Percentiles rank a stretch among this genome's conserved stretches.
These are phyloP conservation scores for Tupiocoris notatus DNA, from an alignment of 2,888 invertebrate species.

Conservation along the genomic window DNA sequence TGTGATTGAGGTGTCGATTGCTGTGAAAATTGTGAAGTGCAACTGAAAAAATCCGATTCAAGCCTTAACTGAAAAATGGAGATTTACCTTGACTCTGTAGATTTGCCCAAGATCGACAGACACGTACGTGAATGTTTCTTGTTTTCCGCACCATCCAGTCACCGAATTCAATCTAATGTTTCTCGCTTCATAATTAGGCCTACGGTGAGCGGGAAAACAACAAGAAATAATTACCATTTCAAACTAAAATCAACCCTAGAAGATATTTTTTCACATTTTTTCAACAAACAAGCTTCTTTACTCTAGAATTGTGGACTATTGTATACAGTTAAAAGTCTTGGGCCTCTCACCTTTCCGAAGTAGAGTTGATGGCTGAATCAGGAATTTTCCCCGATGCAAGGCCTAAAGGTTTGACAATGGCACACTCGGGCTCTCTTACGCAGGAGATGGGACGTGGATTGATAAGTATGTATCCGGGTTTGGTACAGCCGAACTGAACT, in stretches of 20 bases:
- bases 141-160: slow-evolving; percentile 95
- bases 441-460: slow-evolving; percentile 88
- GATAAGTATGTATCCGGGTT: slow-evolving; percentile 89
- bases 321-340: too few relatives aligned
- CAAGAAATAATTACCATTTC: too few relatives aligned
- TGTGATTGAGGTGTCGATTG: too few relatives aligned
- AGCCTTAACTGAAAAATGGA: too few relatives aligned
- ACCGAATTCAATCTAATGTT: slow-evolving; percentile 88
- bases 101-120: slow-evolving; percentile 92
- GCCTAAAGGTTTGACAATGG: slow-evolving; percentile 86
- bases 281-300: too few relatives aligned
- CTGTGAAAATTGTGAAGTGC: too few relatives aligned
- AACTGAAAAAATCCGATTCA: too few relatives aligned
- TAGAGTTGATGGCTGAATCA: slow-evolving; percentile 92
- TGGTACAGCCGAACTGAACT: slow-evolving; percentile 83
- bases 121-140: slow-evolving; percentile 93
- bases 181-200: slow-evolving; percentile 84
- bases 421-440: slow-evolving; percentile 89
- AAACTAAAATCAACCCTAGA: too few relatives aligned
- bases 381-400: slow-evolving; percentile 89
- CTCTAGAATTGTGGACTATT: too few relatives aligned
- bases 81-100: slow-evolving; percentile 73
- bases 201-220: too few relatives aligned
- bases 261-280: too few relatives aligned
- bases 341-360: slow-evolving; percentile 78